Evolutionary conservation across 2,113 vertebrate species (phyloP), one percentile per base, ranked within the genome.

Genomic region (Psittacara wagleri): DNA sequence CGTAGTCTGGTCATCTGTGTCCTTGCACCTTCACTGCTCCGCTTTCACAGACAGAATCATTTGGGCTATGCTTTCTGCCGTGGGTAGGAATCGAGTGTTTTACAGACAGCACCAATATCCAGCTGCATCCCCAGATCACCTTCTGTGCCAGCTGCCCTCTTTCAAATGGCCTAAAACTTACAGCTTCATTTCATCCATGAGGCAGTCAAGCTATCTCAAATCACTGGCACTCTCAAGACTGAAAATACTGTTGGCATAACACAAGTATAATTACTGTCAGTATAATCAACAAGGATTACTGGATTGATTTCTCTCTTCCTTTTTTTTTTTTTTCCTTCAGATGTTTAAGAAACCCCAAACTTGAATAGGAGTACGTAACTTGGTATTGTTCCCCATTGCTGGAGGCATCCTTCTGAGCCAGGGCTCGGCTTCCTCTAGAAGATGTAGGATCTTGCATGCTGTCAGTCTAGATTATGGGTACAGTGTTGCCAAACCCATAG

Each of bases 301-400:
- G 86, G 76, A 92, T 88, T 92, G 88, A 92, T 90, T 95, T 70
- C 4, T 61, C 13, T 72, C 20, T n/a, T 17, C 55, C 10, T 57
- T 35, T 52, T 67, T 52, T 67, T 54, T n/a, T 54, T n/a, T 19
- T 33, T 35, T 27, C 23, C 29, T 83, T 84, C 52, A 94, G 80
- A 91, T 92, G 74, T 91, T 91, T 92, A 41, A 97, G 88, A 96
- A 97, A 89, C 87, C 96, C 90, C 84, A 95, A 76, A 94, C 84
- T 95, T 97, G 78, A 70, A 62, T 88, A 85, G 92, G 93, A 90
- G 67, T 91, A 33, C 13, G 18, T 91, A 86, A 83, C 82, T 96
- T 97, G 93, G 74, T 91, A 90, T 85, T 74, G 78, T 97, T 96
- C 86, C 86, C 52, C 41, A 3, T 93, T 90, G 95, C 96, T 95